Conservation (phyloP, 2,797 vertebrate genomes). For the Neosilurus mollespiculum region DNA sequence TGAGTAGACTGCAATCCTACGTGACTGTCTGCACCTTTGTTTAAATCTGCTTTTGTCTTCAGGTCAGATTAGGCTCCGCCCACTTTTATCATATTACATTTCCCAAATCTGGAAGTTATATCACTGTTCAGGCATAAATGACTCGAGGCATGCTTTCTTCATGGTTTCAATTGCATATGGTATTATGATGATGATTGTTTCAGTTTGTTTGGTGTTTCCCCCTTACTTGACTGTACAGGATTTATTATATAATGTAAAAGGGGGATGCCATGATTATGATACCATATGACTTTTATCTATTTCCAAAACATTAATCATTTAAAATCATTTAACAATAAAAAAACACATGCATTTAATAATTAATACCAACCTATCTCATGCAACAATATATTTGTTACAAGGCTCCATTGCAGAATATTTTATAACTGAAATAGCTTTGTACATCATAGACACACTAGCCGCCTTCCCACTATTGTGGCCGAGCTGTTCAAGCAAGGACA, state of each 20-base stretch:
- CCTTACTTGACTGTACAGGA: not conserved
- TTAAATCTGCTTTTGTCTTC: slow-evolving; percentile 44
- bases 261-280: not conserved
- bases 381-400: not conserved
- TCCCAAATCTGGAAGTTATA: slow-evolving; percentile 36
- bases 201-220: not conserved
- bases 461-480: no score
- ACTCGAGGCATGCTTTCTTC: not conserved
- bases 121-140: not conserved
- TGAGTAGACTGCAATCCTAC: slow-evolving; percentile 57
- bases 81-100: slow-evolving; percentile 7
- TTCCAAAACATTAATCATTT: not conserved
- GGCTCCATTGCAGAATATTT: not conserved
- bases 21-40: slow-evolving; percentile 63
- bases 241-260: not conserved
- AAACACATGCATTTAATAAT: not conserved
- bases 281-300: not conserved
- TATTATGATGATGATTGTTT: not conserved
- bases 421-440: not conserved
- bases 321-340: not conserved
- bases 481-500: no score
- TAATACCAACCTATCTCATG: not conserved
- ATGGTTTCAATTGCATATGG: not conserved
- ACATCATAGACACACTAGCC: not conserved
- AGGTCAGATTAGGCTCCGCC: slow-evolving; percentile 53